Evolutionary conservation across 2,888 invertebrate genomes (phyloP), one percentile per base, ranked within the genome.

Genomic region (Limenitis camilla): DNA sequence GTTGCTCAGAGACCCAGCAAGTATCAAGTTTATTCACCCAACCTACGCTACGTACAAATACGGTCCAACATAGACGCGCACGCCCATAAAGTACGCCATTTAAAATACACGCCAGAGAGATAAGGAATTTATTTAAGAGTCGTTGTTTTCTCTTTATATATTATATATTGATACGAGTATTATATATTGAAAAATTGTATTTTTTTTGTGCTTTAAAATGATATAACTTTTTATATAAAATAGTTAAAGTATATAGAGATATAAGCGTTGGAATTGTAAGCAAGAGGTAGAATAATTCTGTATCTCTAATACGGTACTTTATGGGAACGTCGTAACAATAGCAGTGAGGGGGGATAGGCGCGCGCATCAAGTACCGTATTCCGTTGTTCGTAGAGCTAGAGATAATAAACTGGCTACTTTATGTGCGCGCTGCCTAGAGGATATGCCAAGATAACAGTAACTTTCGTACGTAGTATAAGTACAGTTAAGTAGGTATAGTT

Each of bases 381-480:
- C 73, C 68, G 67, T 61, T 58, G 40, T 67, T 62, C 75, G 40
- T 11, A 19, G 35, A 11, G 35, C 9, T 27, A 31, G 70, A 56
- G 63, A 62, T 63, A 65, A 67, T 74, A 75, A 85, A 83, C 73
- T 68, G 70, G 64, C 62, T 80, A 73, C 88, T 67, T 67, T 86
- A 83, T 86, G 72, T 75, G 68, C 81, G 79, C 75, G 74, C 78
- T 76, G 84, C 84, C 87, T 86, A 85, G 85, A 88, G 88, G 88
- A 88, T 88, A 88, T 88, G 86, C 85, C 86, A 85, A 88, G 88
- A 88, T 88, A 88, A 88, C 88, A 88, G 88, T 88, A 88, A 88
- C 86, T 88, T 88, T 87, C 82, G 85, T 86, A 82, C 81, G 76
- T 76, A 75, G 69, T 70, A 74, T 81, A 81, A 74, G 74, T 80